These are phyloP conservation scores for Heliocidaris tuberculata DNA, from an alignment of 35 echinoderm and acorn worm species.

Conservation along the genomic window DNA sequence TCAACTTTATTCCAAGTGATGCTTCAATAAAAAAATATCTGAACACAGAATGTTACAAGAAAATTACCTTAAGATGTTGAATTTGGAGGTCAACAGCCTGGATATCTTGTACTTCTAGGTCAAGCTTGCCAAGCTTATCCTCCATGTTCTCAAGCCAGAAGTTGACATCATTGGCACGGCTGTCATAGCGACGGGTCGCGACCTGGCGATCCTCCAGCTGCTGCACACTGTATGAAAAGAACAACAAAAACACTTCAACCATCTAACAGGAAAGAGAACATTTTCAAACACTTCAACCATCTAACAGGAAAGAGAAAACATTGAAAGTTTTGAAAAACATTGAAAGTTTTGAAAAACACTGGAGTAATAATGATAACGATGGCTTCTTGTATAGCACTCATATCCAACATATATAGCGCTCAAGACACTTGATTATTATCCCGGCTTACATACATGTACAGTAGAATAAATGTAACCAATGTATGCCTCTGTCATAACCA, in stretches of 20 bases:
- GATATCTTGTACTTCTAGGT: conserved; percentile 74
- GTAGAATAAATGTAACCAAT: no score
- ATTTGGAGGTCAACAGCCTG: conserved; percentile 81
- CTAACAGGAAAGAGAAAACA: not conserved
- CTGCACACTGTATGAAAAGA: conserved; percentile 53
- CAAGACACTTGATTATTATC: no score
- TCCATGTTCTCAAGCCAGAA: conserved; percentile 93
- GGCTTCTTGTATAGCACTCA: no score
- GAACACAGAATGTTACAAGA: not conserved
- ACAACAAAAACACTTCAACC: not conserved
- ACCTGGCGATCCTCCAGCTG: conserved; percentile 84
- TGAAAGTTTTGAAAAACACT: no score
- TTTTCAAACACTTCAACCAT: not conserved
- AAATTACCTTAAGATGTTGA: conserved; percentile 81
- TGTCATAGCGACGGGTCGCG: conserved; percentile 73
- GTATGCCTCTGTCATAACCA: no score
- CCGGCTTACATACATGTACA: no score
- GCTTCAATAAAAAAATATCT: no score
- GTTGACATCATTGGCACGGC: conserved; percentile 64
- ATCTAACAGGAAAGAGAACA: not conserved
- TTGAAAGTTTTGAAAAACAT: no score
- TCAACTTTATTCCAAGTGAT: no score
- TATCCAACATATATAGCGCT: no score
- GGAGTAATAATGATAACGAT: no score
- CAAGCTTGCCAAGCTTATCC: conserved; percentile 66